Evolutionary conservation across 2,113 vertebrate species (phyloP), one percentile per base, ranked within the genome.

Genomic region (Sitta europaea): DNA sequence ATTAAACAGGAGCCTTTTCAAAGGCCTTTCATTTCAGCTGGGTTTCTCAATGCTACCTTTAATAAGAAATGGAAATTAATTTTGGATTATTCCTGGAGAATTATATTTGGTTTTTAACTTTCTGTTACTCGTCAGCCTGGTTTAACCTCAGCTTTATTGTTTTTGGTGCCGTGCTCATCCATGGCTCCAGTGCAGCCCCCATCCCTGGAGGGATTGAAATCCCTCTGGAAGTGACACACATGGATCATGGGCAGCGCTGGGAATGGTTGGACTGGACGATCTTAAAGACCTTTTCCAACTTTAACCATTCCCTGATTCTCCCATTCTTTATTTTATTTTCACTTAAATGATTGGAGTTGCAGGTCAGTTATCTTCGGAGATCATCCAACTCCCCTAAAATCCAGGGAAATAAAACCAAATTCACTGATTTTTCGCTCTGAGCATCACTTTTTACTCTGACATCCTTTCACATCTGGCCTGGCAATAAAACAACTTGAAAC

Each of bases 21-120:
- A 63, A 93, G 42, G 33, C 31, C 75, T 83, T 83, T 58, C 55
- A 40, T 92, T 89, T 91, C 88, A 81, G 36, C 15, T 48, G 36
- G 47, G 31, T 78, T 95, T 88, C 76, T 58, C 74, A 88, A 58
- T 10, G 15, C 66, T 51, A 29, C 61, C 50, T 78, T 88, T 84
- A 62, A 94, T 84, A 63, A 94, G 29, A 48, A 78, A 92, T 77
- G 66, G 68, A 92, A 93, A 94, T 87, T 40, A 75, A 74, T 77
- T 92, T 43, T 17, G 45, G 79, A 53, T 92, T 90, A 71, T 78
- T 87, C 40, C 43, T 45, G 27, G n/a, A 0, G 1, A 83, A 63
- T 59, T 42, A 8, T 18, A 40, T 40, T 40, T 40, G 10, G 9
- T 23, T 4, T 47, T 50, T 36, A 12, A 29, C 2, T 55, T 62